Base-by-base conservation (phyloP, 2,888 invertebrate genomes). In the Aricia artaxerxes region DNA sequence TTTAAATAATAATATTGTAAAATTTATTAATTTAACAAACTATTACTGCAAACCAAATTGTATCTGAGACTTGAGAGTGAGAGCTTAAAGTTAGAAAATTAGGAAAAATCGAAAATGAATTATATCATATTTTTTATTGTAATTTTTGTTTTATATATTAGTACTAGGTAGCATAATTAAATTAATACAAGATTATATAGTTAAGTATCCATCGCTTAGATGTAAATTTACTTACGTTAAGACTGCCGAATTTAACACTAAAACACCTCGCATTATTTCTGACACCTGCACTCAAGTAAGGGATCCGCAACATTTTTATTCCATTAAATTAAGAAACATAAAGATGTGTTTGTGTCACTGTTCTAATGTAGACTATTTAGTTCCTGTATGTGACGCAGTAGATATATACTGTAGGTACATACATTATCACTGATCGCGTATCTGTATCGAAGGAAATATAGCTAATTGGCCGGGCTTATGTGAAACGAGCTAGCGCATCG, bases 381-480 rank as follows among this genome's bases (percentile, higher is more conserved):
- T 40, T 78, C 64, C 61, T 64, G 64, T 61, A 61, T 44, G 44
- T 64, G 78, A 79, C 77, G 79, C 77, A 80, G 77, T 31, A 35
- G 61, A 80, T 64, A 69, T 69, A 69, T 69, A 35, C 69, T 16
- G 69, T 35, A 6, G 11, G 64, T 64, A 64, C 44, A 16, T 49
- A 31, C 53, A 76, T 57, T 49, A 76, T 76, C 49, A 31, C 31
- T 35, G 76, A 49, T 76, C 53, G 35, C 49, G 44, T 53, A 44
- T 44, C 49, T 53, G 35, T 49, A 76, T 49, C 57, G 57, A 57
- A 53, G 57, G 76, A 76, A 53, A 76, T 16, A 35, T 49, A 49
- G 53, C 49, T 49, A 76, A 69, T 69, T 69, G 69, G 69, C 35
- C 4, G 13, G 13, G 69, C 69, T 69, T 69, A 69, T 4, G 35